Conservation (phyloP, 64 coral and sea anemone species). For the Anthopleura sola region DNA sequence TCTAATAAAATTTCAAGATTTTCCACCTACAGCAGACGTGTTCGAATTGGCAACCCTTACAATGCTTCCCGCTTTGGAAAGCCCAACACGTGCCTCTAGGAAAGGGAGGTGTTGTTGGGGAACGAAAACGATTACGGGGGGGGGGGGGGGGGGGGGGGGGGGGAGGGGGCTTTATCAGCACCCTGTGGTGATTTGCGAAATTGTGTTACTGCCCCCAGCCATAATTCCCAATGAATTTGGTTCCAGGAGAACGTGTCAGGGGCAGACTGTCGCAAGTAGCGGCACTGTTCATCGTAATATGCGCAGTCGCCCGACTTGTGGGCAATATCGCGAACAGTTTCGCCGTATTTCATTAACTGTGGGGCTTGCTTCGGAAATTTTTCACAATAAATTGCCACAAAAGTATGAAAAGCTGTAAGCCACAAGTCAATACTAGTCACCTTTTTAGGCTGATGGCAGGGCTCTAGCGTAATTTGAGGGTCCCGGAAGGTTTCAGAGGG, state of each 20-base stretch:
- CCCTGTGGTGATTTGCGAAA: not conserved
- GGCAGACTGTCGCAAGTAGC: conserved; percentile 17
- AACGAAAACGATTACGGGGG: not conserved
- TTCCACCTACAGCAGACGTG: not conserved
- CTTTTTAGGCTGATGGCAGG: conserved; percentile 1
- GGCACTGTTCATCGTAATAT: conserved; percentile 34
- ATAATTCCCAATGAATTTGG: conserved; percentile 42
- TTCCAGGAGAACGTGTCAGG: conserved; percentile 28
- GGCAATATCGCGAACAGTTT: conserved; percentile 29
- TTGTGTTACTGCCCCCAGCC: conserved; percentile 9
- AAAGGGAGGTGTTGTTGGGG: no score
- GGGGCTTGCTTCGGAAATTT: not conserved
- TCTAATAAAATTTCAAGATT: no score
- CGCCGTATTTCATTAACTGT: conserved; percentile 44
- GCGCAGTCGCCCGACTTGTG: conserved; percentile 11
- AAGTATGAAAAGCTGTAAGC: conserved; percentile 39
- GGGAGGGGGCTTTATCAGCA: not conserved
- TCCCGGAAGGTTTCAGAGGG: not conserved
- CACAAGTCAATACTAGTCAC: not conserved
- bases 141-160: no score
- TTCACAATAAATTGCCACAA: conserved; percentile 31
- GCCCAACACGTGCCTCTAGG: conserved; percentile 13
- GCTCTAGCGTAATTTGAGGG: conserved; percentile 10
- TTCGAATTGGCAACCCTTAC: conserved; percentile 12
- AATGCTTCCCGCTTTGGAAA: conserved; percentile 3